phyloP scores from a whole-genome alignment of 2,797 vertebrate genomes.

The Uromys caudimaculatus region DNA sequence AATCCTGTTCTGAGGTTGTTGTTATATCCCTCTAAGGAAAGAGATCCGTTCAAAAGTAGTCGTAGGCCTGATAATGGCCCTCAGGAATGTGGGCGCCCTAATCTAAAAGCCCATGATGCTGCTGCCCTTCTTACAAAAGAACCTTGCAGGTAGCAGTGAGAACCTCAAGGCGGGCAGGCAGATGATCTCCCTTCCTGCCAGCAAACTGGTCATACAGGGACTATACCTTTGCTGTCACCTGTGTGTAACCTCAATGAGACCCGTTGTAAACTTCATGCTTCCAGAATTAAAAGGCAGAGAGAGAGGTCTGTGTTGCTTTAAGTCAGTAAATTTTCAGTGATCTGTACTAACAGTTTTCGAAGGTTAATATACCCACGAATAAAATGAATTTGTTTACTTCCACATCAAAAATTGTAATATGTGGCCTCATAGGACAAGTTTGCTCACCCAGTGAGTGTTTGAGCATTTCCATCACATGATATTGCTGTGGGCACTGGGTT shows the following conservation, averaged over 20 bases:
- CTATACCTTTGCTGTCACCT: not conserved
- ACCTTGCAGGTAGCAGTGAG: not conserved
- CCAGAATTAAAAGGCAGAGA: not conserved
- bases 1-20: not conserved
- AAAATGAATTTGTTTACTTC: constrained; percentile 47
- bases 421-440: not conserved
- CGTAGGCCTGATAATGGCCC: not conserved
- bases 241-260: not conserved
- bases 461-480: not conserved
- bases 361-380: not conserved
- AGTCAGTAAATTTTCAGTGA: not conserved
- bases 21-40: constrained; percentile 11
- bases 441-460: not conserved
- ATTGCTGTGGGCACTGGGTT: not conserved
- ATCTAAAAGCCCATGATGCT: not conserved
- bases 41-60: not conserved
- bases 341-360: not conserved
- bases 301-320: not conserved
- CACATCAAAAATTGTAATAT: not conserved
- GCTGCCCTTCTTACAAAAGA: not conserved
- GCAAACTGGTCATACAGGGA: not conserved
- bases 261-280: not conserved
- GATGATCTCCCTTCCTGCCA: not conserved
- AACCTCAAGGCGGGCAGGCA: not conserved
- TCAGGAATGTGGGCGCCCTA: not conserved